Evolutionary conservation across 2,888 invertebrate species (phyloP).

Genomic region (Pogonocherus hispidulus): DNA sequence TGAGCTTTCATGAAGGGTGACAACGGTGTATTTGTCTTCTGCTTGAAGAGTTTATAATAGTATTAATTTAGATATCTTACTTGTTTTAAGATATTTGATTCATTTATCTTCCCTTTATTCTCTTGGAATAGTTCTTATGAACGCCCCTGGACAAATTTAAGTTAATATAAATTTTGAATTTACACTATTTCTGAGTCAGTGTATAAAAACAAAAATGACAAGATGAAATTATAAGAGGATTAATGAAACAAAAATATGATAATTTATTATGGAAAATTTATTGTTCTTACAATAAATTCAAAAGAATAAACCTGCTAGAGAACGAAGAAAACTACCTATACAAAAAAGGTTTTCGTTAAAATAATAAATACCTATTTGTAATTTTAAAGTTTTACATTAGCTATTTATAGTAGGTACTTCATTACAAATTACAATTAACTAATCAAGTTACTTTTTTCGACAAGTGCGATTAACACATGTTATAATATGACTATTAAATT

Average conservation of each 20-base stretch:
- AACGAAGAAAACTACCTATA: slow-evolving; percentile 49
- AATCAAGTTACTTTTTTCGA: slow-evolving; percentile 16
- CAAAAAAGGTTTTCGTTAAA: slow-evolving; percentile 44
- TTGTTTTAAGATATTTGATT: no score
- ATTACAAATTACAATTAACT: slow-evolving; percentile 22
- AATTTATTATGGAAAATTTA: slow-evolving; percentile 49
- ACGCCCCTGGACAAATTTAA: no score
- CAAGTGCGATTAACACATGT: slow-evolving; percentile 18
- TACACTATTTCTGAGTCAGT: no score
- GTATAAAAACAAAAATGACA: no score
- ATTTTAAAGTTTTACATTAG: slow-evolving; percentile 25
- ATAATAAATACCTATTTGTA: slow-evolving; percentile 25
- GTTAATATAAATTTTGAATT: no score
- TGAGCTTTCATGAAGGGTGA: no score
- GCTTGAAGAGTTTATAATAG: no score
- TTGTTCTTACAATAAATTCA: slow-evolving; percentile 48
- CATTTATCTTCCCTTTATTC: no score
- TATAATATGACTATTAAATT: slow-evolving; percentile 17
- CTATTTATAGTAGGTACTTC: slow-evolving; percentile 17
- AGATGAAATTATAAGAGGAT: neutral
- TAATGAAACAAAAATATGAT: slow-evolving; percentile 12
- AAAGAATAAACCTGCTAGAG: slow-evolving; percentile 43
- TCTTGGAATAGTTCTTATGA: no score
- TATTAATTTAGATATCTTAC: no score
- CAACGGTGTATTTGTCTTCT: no score